A percentile compares a stretch with the other conserved stretches of the same genome.
Evolutionary conservation across 2,113 vertebrate species (phyloP).

Genomic region (Eptesicus fuscus): DNA sequence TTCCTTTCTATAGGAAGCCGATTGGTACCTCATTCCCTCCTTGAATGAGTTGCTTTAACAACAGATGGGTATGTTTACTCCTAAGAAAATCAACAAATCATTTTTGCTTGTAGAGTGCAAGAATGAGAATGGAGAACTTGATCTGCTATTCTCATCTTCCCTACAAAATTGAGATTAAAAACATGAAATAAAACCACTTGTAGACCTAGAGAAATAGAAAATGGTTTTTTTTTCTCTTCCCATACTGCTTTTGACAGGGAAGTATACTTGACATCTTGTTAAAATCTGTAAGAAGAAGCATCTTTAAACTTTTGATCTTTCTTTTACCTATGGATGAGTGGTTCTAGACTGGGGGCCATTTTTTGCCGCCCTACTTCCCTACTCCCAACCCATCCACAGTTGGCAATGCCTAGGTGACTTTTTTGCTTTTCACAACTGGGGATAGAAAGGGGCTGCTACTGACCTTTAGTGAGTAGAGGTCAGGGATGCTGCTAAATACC

Average conservation of each 20-base stretch:
- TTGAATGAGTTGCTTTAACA: neutral
- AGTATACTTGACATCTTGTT: neutral
- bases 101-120: conserved; percentile 10
- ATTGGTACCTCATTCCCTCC: neutral
- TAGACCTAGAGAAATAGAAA: conserved; percentile 28
- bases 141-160: neutral
- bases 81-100: conserved; percentile 9
- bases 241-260: neutral
- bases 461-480: neutral
- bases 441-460: neutral
- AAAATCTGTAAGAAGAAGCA: neutral
- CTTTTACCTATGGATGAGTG: neutral
- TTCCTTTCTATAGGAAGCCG: neutral
- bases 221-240: neutral
- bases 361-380: neutral
- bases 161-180: conserved; percentile 15
- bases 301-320: conserved; percentile 1
- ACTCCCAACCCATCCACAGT: neutral
- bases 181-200: neutral
- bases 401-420: neutral
- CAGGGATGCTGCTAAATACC: neutral
- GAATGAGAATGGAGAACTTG: conserved; percentile 14
- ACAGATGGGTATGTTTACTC: conserved; percentile 15
- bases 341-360: neutral
- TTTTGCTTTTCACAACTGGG: neutral